Evolutionary conservation across 2,113 vertebrate genomes (phyloP).

Genomic region (Melanocharis versteri): DNA sequence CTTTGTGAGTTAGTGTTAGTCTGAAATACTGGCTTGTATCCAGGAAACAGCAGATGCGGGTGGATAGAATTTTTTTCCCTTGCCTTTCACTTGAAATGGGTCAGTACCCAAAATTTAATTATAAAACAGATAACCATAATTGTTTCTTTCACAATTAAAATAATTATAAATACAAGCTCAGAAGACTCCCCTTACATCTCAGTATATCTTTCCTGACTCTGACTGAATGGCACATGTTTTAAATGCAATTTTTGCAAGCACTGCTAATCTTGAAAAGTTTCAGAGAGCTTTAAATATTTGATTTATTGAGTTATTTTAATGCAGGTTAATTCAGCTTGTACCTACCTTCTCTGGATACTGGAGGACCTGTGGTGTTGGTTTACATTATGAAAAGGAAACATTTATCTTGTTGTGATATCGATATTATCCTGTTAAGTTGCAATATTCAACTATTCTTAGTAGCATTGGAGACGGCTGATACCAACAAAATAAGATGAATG

Average conservation of each 20-base stretch:
- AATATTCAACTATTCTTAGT: neutral
- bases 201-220: neutral
- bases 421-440: neutral
- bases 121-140: neutral
- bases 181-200: neutral
- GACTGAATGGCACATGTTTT: neutral
- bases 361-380: neutral
- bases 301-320: slow-evolving; percentile 1
- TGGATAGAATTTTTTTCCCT: neutral
- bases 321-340: neutral
- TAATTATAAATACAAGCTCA: neutral
- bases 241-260: neutral
- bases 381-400: neutral
- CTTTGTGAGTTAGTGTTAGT: neutral
- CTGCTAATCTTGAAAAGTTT: neutral
- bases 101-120: neutral
- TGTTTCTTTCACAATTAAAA: neutral
- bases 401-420: neutral
- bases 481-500: neutral
- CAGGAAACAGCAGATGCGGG: neutral
- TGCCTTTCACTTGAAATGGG: neutral
- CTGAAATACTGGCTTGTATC: neutral
- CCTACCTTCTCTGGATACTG: neutral
- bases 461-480: neutral
- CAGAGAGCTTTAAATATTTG: neutral